phyloP scores from a whole-genome alignment of 2,888 invertebrate species.

The Hyppa rectilinea region DNA sequence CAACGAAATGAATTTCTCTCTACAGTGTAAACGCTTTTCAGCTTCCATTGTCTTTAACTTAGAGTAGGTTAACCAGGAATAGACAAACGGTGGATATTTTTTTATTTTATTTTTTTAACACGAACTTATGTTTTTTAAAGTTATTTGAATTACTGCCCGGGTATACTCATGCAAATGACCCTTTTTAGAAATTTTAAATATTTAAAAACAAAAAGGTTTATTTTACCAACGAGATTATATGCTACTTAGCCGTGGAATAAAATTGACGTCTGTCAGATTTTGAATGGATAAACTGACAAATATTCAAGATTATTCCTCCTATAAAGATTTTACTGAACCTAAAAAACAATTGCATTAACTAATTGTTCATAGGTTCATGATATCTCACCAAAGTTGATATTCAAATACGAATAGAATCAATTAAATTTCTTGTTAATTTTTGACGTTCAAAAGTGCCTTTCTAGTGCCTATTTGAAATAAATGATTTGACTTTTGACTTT shows the following conservation, averaged over 20 bases:
- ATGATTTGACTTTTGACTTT: no score
- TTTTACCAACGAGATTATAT: not conserved
- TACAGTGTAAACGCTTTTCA: conserved; percentile 68
- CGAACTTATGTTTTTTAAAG: not conserved
- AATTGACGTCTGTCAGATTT: not conserved
- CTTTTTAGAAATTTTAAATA: not conserved
- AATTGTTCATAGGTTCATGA: not conserved
- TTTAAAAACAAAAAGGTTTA: not conserved
- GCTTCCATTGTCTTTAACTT: conserved; percentile 70
- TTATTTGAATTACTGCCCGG: no score
- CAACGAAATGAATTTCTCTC: conserved; percentile 72
- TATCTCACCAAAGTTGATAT: no score
- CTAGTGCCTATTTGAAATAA: no score
- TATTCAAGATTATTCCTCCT: not conserved
- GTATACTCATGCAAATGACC: no score
- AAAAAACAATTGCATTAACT: not conserved
- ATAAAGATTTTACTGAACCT: not conserved
- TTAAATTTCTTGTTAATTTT: no score
- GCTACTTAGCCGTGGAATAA: no score
- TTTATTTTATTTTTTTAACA: not conserved
- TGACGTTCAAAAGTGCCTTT: no score
- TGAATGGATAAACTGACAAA: not conserved
- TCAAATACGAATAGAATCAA: no score
- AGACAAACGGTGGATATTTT: not conserved
- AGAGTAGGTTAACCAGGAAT: conserved; percentile 42